phyloP scores from a whole-genome alignment of 1,140 invertebrate species.

The Drosophila eugracilis region DNA sequence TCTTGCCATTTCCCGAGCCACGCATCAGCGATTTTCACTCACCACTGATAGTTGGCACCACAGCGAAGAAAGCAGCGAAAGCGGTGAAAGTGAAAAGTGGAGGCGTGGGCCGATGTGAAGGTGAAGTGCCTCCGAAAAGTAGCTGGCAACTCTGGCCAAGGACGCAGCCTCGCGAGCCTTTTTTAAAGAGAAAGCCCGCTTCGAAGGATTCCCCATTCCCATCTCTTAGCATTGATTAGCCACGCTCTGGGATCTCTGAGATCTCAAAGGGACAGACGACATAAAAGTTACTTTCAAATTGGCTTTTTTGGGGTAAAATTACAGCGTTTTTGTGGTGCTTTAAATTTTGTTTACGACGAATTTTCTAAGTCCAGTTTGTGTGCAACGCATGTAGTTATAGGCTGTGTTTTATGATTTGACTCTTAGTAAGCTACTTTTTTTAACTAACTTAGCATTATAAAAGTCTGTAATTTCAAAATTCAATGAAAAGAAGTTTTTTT shows the following conservation, averaged over 20 bases:
- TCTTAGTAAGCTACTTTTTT: background rate
- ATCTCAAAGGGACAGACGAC: slow-evolving; percentile 6
- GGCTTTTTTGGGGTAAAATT: background rate
- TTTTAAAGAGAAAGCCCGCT: slow-evolving; percentile 10
- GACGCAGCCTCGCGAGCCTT: slow-evolving; percentile 9
- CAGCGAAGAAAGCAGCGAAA: slow-evolving; percentile 25
- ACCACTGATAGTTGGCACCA: slow-evolving; percentile 70
- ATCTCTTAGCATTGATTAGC: slow-evolving; percentile 62
- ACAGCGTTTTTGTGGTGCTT: slow-evolving; percentile 9
- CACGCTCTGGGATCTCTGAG: slow-evolving; percentile 31
- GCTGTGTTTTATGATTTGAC: no score
- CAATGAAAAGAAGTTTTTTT: no score
- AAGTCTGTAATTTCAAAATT: no score
- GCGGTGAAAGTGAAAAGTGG: slow-evolving; percentile 24
- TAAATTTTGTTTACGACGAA: background rate
- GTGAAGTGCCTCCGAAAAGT: slow-evolving; percentile 50
- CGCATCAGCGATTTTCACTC: slow-evolving; percentile 79
- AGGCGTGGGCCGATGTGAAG: slow-evolving; percentile 12
- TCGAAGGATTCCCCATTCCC: slow-evolving; percentile 1
- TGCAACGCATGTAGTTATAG: background rate
- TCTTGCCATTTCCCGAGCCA: slow-evolving; percentile 19
- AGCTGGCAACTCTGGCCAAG: slow-evolving; percentile 47
- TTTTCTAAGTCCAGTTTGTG: background rate
- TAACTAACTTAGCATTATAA: no score
- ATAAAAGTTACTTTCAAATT: slow-evolving; percentile 23